Base-by-base conservation (phyloP, 2,113 vertebrate genomes). In the Sturnira hondurensis region DNA sequence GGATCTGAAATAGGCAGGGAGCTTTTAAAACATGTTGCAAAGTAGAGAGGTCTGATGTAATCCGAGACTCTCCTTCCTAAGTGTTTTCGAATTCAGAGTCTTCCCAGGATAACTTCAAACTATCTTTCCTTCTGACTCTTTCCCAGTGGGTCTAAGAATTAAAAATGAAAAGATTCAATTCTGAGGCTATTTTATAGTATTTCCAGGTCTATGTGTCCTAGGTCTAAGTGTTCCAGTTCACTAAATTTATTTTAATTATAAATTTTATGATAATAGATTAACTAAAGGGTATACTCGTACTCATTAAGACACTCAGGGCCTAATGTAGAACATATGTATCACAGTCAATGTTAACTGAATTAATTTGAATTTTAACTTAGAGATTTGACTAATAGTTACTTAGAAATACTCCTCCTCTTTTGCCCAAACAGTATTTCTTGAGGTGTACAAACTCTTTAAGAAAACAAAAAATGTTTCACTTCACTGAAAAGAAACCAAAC, bases 71-170 rank as follows among this genome's bases (percentile, higher is more conserved):
- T 96, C 94, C 14, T 11, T 96, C 94, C 14, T 11, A 93, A 47
- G 93, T 93, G 89, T 94, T 96, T 86, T 81, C 97, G 93, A 97
- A 94, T 95, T 96, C 83, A 12, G 45, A 65, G 38, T 91, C 82
- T 94, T 96, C 92, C 91, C 93, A 95, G 82, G 74, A 83, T 78
- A 96, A 91, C 88, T 84, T 86, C 74, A 96, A 96, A 93, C 96
- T 71, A 93, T 89, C 95, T 97, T 97, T 97, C 93, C 95, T 97
- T 93, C 91, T 89, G 91, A 96, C 56, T 89, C 31, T 68, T 93
- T 81, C 54, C 73, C 61, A 73, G 33, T 65, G 56, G 61, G 58
- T 71, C 15, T 33, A 80, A 96, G 74, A 77, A 96, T 80, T 92
- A 84, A 92, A 96, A 92, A 76, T 91, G 47, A 65, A 94, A 63